These are phyloP conservation scores for Spea multiplicata DNA, from an alignment of 2,113 vertebrate species.

Conservation along the genomic window DNA sequence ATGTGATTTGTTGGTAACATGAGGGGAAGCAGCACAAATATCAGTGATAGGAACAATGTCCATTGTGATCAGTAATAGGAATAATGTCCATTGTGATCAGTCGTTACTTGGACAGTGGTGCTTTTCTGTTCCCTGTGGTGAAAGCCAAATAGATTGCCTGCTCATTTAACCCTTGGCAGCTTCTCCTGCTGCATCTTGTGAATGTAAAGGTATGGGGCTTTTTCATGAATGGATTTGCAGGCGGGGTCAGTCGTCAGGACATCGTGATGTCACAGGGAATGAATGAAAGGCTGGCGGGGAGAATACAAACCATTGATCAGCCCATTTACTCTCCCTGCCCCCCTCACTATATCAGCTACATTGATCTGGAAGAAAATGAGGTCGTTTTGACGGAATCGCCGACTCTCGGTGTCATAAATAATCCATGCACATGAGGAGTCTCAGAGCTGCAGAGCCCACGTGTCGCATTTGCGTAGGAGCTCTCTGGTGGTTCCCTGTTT, in stretches of 20 bases:
- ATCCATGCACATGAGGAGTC: constrained; percentile 55
- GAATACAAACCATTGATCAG: constrained; percentile 48
- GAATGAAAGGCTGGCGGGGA: constrained; percentile 62
- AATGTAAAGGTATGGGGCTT: constrained; percentile 36
- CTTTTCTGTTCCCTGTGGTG: neutral
- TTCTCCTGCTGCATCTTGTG: neutral
- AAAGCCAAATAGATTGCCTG: neutral
- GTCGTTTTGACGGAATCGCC: constrained; percentile 65
- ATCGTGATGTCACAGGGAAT: constrained; percentile 66
- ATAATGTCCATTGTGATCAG: no score
- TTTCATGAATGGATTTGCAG: constrained; percentile 73
- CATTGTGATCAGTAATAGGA: no score
- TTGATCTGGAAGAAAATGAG: constrained; percentile 54
- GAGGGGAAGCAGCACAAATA: neutral
- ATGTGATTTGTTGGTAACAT: constrained; percentile 2
- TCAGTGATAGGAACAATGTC: neutral
- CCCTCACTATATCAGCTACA: constrained; percentile 50
- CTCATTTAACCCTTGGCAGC: constrained; percentile 10
- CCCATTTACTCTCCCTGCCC: constrained; percentile 29
- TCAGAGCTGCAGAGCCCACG: constrained; percentile 52
- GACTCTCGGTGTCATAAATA: constrained; percentile 61
- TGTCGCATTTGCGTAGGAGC: constrained; percentile 28
- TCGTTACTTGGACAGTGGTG: neutral
- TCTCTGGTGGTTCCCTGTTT: constrained; percentile 35
- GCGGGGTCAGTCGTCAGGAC: constrained; percentile 66